Conservation (phyloP, 2,888 invertebrate species). For the Amblyteles armatorius region DNA sequence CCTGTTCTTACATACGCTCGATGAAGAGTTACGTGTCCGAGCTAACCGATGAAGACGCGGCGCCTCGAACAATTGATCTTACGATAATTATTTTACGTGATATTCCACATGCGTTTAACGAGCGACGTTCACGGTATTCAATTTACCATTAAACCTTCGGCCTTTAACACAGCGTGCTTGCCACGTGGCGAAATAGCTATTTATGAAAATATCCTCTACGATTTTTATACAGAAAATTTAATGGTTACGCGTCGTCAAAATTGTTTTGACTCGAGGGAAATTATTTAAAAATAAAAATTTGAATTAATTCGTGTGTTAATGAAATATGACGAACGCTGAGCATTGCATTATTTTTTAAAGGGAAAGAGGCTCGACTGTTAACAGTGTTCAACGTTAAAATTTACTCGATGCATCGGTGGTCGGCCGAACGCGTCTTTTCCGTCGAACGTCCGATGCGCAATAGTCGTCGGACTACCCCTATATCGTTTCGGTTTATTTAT, state of each 20-base stretch:
- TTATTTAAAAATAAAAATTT: too few relatives aligned
- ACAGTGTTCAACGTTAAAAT: slow-evolving; percentile 15
- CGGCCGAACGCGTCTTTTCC: slow-evolving; percentile 53
- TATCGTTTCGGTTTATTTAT: slow-evolving; percentile 64
- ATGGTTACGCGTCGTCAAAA: too few relatives aligned
- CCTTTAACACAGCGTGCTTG: neutral
- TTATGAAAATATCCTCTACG: too few relatives aligned
- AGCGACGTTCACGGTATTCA: neutral
- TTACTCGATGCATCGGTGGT: slow-evolving; percentile 29
- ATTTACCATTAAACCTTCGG: slow-evolving; percentile 13
- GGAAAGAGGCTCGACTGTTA: neutral
- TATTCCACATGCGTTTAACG: slow-evolving; percentile 14
- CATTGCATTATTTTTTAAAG: neutral
- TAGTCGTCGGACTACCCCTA: slow-evolving; percentile 21
- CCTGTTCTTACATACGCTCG: slow-evolving; percentile 45
- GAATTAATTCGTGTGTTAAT: too few relatives aligned
- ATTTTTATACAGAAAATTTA: too few relatives aligned
- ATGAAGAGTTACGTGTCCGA: slow-evolving; percentile 51
- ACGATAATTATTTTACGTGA: slow-evolving; percentile 66
- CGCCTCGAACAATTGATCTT: slow-evolving; percentile 63
- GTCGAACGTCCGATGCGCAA: slow-evolving; percentile 50
- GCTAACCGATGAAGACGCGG: slow-evolving; percentile 31
- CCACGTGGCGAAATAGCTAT: too few relatives aligned
- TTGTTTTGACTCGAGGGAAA: too few relatives aligned
- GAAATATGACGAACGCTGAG: neutral